Conservation (phyloP, 2,113 vertebrate species). For the Craseonycteris thonglongyai region DNA sequence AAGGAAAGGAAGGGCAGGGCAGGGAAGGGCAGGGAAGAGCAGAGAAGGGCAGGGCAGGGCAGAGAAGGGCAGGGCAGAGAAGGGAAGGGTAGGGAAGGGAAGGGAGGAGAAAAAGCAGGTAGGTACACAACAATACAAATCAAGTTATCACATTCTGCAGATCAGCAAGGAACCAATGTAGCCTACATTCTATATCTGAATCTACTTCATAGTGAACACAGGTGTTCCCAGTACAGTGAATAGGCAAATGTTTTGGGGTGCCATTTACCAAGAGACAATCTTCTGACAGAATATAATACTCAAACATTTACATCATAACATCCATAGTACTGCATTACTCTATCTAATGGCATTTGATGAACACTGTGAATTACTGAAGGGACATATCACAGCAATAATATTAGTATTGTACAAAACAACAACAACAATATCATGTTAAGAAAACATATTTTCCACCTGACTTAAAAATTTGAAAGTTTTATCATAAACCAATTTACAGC, state of each 20-base stretch:
- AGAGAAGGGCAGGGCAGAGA: no score
- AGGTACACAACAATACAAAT: not conserved
- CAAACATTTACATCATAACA: not conserved
- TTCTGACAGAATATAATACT: not conserved
- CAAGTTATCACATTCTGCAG: not conserved
- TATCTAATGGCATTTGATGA: not conserved
- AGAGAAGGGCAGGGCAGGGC: no score
- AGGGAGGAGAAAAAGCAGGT: no score
- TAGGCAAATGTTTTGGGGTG: not conserved
- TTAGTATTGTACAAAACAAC: not conserved
- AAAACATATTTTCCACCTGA: not conserved
- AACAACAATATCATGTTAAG: not conserved
- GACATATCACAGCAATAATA: not conserved
- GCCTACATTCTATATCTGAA: not conserved
- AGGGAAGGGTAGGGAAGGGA: no score
- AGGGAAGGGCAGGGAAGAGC: no score
- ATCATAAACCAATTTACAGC: not conserved
- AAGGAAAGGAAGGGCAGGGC: no score
- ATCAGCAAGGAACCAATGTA: not conserved
- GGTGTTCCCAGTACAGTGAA: not conserved
- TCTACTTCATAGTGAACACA: not conserved
- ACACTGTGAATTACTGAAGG: not conserved
- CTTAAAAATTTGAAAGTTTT: not conserved
- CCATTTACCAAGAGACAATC: not conserved
- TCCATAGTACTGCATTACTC: not conserved